phyloP scores from a whole-genome alignment of 53 echinoderm and acorn worm species.

The Glandiceps talaboti region DNA sequence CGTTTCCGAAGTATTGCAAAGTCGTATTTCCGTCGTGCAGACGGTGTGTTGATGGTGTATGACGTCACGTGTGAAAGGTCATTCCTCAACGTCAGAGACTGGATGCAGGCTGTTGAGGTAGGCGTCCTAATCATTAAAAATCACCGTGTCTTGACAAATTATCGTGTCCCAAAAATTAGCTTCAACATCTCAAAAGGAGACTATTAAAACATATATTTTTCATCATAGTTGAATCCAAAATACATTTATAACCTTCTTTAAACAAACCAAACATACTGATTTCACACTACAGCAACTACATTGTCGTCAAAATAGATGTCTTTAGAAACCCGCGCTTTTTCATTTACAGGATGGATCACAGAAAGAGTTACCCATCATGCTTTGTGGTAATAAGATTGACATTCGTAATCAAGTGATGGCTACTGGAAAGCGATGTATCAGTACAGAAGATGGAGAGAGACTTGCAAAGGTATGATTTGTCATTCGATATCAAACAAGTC shows the following conservation, averaged over 20 bases:
- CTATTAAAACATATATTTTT: no score
- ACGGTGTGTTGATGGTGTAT: slow-evolving; percentile 88
- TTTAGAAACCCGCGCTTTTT: no score
- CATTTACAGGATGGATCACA: slow-evolving; percentile 65
- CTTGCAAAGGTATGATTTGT: slow-evolving; percentile 88
- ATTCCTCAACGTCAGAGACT: slow-evolving; percentile 94
- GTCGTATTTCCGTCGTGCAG: slow-evolving; percentile 94
- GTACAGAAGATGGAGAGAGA: slow-evolving; percentile 75
- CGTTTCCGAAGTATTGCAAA: slow-evolving; percentile 94
- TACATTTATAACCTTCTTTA: no score
- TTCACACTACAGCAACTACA: no score
- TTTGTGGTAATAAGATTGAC: slow-evolving; percentile 89
- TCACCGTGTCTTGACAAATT: no score
- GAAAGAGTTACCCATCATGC: slow-evolving; percentile 82
- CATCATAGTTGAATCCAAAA: no score
- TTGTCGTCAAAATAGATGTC: no score
- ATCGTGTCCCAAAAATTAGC: no score
- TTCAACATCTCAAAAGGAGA: no score
- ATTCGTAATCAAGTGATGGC: slow-evolving; percentile 60
- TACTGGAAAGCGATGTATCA: slow-evolving; percentile 68
- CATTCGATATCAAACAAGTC: no score
- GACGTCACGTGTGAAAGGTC: slow-evolving; percentile 88
- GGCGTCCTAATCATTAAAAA: no score
- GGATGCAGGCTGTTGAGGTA: slow-evolving; percentile 99
- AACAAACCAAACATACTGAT: no score